phyloP scores from a whole-genome alignment of 2,888 invertebrate genomes.

The Pilophorus perplexus region DNA sequence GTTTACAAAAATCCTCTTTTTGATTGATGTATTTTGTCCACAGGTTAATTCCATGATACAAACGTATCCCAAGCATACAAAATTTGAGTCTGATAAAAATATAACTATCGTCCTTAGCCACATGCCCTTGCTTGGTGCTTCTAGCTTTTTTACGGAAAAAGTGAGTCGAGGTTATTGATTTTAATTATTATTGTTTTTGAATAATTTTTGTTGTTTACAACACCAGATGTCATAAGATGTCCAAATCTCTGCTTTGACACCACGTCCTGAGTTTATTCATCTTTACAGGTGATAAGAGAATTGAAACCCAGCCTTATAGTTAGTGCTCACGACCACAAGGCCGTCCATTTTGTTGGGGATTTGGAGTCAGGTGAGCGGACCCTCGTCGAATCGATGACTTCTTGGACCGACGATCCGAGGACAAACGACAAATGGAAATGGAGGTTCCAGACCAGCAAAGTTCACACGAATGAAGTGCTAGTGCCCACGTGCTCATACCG shows the following conservation, averaged over 20 bases:
- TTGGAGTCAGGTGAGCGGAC: slow-evolving; percentile 48
- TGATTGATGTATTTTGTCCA: slow-evolving; percentile 5
- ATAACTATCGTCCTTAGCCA: slow-evolving; percentile 30
- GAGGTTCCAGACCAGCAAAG: slow-evolving; percentile 51
- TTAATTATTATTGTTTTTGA: not conserved
- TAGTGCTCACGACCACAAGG: slow-evolving; percentile 67
- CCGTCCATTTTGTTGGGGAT: slow-evolving; percentile 56
- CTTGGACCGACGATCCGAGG: not conserved
- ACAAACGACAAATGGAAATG: slow-evolving; percentile 37
- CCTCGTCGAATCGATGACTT: slow-evolving; percentile 45
- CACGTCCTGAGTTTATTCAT: too few species aligned
- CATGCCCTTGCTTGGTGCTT: slow-evolving; percentile 35
- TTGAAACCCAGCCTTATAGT: slow-evolving; percentile 68
- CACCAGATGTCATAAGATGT: not conserved
- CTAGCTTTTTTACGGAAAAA: slow-evolving; percentile 34
- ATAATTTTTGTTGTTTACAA: not conserved
- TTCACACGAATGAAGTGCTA: slow-evolving; percentile 69
- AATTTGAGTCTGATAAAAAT: slow-evolving; percentile 17
- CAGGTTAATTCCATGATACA: slow-evolving; percentile 39
- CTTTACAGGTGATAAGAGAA: slow-evolving; percentile 52
- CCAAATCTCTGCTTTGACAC: too few species aligned
- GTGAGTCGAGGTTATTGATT: not conserved
- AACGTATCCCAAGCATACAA: slow-evolving; percentile 7
- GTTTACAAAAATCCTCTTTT: not conserved
- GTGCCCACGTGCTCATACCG: slow-evolving; percentile 95